phyloP scores from a whole-genome alignment of 2,797 vertebrate species.

The Hoplostethus atlanticus region DNA sequence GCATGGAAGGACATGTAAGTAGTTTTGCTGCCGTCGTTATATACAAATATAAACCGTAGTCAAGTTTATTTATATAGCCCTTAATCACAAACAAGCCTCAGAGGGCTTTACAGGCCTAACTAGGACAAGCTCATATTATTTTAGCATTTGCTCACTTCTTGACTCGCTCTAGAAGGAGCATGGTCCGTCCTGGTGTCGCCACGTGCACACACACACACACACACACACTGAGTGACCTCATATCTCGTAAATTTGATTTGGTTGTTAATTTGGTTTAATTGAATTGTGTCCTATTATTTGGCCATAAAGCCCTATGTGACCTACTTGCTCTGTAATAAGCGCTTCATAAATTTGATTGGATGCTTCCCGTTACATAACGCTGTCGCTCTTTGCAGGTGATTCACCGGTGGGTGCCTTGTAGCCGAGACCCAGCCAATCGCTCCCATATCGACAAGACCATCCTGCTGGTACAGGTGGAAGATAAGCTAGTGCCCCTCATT shows the following conservation, averaged over 20 bases:
- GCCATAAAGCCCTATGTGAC: slow-evolving; percentile 13
- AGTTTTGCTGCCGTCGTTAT: no score
- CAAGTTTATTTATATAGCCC: no score
- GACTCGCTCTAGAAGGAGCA: background rate
- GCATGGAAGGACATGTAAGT: slow-evolving; percentile 99
- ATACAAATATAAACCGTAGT: no score
- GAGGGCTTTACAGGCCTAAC: no score
- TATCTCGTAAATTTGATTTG: slow-evolving; percentile 12
- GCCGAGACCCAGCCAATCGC: slow-evolving; percentile 95
- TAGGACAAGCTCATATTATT: no score
- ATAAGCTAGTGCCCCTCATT: slow-evolving; percentile 97
- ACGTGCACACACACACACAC: no score
- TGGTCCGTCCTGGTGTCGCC: background rate
- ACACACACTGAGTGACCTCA: slow-evolving; percentile 6
- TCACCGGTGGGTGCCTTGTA: slow-evolving; percentile 99
- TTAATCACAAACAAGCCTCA: no score
- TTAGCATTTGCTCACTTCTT: no score
- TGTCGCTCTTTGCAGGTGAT: slow-evolving; percentile 88
- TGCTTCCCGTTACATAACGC: slow-evolving; percentile 4
- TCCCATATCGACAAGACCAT: slow-evolving; percentile 99
- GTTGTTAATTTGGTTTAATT: background rate
- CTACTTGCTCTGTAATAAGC: slow-evolving; percentile 26
- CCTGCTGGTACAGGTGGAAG: slow-evolving; percentile 99
- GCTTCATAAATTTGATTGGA: slow-evolving; percentile 17
- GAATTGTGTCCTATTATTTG: slow-evolving; percentile 3